Evolutionary conservation across 2,888 invertebrate genomes (phyloP), one percentile per base, ranked within the genome.

Genomic region (Spodoptera littoralis): DNA sequence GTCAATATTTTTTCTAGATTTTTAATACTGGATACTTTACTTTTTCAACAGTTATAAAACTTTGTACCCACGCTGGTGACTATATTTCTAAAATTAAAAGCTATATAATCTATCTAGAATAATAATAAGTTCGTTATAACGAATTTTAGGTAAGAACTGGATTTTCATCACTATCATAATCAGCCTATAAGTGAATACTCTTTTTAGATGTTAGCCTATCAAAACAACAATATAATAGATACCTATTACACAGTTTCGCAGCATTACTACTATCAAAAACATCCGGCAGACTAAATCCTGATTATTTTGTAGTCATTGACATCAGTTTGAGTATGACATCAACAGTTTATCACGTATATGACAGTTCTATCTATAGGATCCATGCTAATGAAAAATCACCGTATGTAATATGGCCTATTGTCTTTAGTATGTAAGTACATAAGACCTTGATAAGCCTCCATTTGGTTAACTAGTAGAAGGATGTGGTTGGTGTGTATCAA

Each of bases 241-340:
- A 36, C 36, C 36, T 9, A 9, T 8, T 36, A 24, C 42, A 9
- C 22, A 11, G 8, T 13, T 65, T 51, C 59, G 11, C 24, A 59
- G 67, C 45, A 50, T 50, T 45, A 5, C 1, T 18, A 2, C 0
- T 9, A 22, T 11, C 11, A 46, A 69, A 42, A 50, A 58, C 30
- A 69, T 65, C 42, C 44, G 44, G 41, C 11, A 48, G 44, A 11
- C 11, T 3, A 13, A 8, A 49, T 1, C 11, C 22, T 48, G 43
- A 9, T 11, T 22, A 11, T 11, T 36, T 18, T 46, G 4, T 24
- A 50, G 50, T 56, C 56, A 77, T 82, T 82, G 79, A 79, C 82
- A 79, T 76, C 71, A 69, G 80, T 77, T 79, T 70, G 84, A 85
- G 86, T 87, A 84, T 90, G 86, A 89, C 87, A 88, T 88, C 83